Evolutionary conservation across 1,140 invertebrate species (phyloP), one percentile per base, ranked within the genome.

Genomic region (Drosophila trapezifrons): DNA sequence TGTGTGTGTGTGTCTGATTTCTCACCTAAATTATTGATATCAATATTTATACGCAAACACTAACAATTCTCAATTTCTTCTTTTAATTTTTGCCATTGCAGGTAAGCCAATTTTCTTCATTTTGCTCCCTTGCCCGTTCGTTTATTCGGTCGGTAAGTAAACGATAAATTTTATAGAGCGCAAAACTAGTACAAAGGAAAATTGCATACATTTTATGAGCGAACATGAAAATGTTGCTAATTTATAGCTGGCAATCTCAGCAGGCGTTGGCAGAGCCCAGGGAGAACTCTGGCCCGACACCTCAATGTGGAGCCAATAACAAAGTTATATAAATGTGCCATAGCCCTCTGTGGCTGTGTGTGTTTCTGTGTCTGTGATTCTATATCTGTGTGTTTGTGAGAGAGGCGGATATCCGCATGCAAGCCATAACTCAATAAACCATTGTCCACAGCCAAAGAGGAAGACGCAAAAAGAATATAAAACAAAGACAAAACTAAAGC

Each of bases 341-440:
- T 29, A 57, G 35, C 20, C n/a, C 40, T 27, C 17, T 32, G 22
- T 72, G 54, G 58, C 42, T 56, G 2, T 17, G 37, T 18, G 22
- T 20, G 1, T 47, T 54, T 64, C n/a, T 32, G 20, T 46, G 45
- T 52, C 22, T 40, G 20, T 47, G 32, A 5, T 10, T 32, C 9
- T 55, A 12, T 55, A 12, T 20, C 25, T 64, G 35, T 65, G 32
- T 74, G 58, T 65, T 20, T 56, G 57, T 46, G 47, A 63, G 64
- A 70, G 65, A 65, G 49, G 77, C 84, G 84, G 84, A 87, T 84
- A 90, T 87, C 84, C 84, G 84, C 80, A 89, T 87, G 85, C 84
- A 87, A 84, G 80, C 84, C 80, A 87, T 87, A 87, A 87, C 84
- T 87, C 84, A 87, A 87, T 87, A 87, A 87, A 78, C 80, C 84